phyloP scores from a whole-genome alignment of 2,888 invertebrate species.

The Chouioia cunea region DNA sequence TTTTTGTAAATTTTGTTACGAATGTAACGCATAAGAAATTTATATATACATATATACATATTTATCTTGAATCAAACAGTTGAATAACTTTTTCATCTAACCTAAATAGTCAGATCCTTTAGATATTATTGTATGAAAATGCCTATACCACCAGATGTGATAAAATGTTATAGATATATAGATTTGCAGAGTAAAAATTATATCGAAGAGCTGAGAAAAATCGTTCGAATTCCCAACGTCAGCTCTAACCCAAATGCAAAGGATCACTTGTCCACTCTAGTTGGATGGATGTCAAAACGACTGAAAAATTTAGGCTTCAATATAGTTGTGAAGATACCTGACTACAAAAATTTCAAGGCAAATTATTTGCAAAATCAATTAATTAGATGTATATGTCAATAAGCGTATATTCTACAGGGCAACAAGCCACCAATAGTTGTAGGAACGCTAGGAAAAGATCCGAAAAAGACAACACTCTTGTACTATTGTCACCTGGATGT shows the following conservation, averaged over 20 bases:
- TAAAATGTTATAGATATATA: slow-evolving; percentile 66
- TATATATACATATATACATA: background rate
- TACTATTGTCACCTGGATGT: slow-evolving; percentile 68
- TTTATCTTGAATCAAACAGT: slow-evolving; percentile 20
- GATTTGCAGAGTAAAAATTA: slow-evolving; percentile 63
- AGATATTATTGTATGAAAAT: slow-evolving; percentile 38
- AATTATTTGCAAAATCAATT: background rate
- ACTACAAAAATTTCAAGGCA: slow-evolving; percentile 33
- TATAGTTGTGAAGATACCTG: slow-evolving; percentile 52
- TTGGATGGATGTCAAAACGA: slow-evolving; percentile 65
- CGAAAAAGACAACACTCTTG: slow-evolving; percentile 65
- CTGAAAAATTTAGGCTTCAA: slow-evolving; percentile 64
- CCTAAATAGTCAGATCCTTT: slow-evolving; percentile 11
- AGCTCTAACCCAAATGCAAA: slow-evolving; percentile 61
- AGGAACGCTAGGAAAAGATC: slow-evolving; percentile 61
- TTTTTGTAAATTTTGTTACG: no score
- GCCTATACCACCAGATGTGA: slow-evolving; percentile 63
- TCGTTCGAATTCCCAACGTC: slow-evolving; percentile 65
- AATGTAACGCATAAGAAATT: background rate
- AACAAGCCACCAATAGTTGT: slow-evolving; percentile 66
- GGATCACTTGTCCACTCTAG: slow-evolving; percentile 60
- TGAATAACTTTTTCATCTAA: slow-evolving; percentile 31
- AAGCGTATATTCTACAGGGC: slow-evolving; percentile 48
- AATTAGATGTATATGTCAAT: background rate
- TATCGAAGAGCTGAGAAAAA: slow-evolving; percentile 61